Percentiles rank a stretch among this genome's conserved stretches.
phyloP scores from a whole-genome alignment of 23 tunicate species.

The Clavelina lepadiformis region DNA sequence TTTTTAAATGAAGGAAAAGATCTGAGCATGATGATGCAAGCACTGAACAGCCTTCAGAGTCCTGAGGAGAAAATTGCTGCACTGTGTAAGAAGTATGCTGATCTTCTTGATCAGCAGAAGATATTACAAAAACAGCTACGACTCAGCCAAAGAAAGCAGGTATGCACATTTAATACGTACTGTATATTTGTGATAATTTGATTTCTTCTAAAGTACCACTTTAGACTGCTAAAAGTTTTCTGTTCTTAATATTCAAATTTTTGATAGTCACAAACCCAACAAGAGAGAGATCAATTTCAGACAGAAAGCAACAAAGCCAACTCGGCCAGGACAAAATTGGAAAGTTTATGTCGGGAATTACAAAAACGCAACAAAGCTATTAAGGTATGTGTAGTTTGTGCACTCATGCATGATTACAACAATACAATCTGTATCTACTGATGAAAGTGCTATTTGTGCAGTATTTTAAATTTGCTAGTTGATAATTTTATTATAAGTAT shows the following conservation, averaged over 20 bases:
- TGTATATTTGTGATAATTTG: background rate
- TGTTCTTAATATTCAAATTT: too few relatives aligned
- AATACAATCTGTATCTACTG: too few relatives aligned
- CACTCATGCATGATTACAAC: too few relatives aligned
- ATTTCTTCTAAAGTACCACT: too few relatives aligned
- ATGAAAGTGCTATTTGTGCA: background rate
- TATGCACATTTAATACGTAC: background rate
- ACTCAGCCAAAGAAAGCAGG: slow-evolving; percentile 47
- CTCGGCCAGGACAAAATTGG: slow-evolving; percentile 41
- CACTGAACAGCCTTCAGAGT: slow-evolving; percentile 61
- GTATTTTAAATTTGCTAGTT: background rate
- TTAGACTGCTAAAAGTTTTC: too few relatives aligned
- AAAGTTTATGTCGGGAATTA: slow-evolving; percentile 76
- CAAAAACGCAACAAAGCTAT: slow-evolving; percentile 67
- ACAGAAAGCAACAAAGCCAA: slow-evolving; percentile 45
- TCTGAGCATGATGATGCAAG: slow-evolving; percentile 87
- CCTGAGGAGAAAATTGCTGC: slow-evolving; percentile 96
- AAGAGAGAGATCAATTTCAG: slow-evolving; percentile 68
- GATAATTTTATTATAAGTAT: background rate
- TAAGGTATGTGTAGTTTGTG: slow-evolving; percentile 33
- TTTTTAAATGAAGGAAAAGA: slow-evolving; percentile 65
- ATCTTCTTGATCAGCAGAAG: slow-evolving; percentile 74
- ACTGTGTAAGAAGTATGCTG: slow-evolving; percentile 86
- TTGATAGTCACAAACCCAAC: slow-evolving; percentile 29
- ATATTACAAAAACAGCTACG: slow-evolving; percentile 52